Conservation (phyloP, 2,888 invertebrate genomes). For the Heliconius erato region DNA sequence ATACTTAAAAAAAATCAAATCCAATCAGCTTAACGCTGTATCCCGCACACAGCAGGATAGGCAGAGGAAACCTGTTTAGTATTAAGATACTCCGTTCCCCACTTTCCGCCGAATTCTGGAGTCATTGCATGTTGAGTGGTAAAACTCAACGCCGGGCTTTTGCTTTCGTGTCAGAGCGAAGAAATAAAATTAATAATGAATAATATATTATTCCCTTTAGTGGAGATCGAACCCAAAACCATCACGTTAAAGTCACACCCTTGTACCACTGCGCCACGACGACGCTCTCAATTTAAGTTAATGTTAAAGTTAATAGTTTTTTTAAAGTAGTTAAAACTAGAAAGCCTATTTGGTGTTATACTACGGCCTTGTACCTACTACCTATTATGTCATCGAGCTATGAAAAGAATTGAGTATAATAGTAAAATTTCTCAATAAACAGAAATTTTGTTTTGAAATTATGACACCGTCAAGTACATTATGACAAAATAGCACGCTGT, state of each 20-base stretch:
- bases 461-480: not conserved
- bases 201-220: not conserved
- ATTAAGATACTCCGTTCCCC: no score
- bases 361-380: slow-evolving; percentile 2
- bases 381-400: slow-evolving; percentile 23
- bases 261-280: not conserved
- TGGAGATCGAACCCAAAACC: not conserved
- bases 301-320: not conserved
- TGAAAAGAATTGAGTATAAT: slow-evolving; percentile 30
- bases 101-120: no score
- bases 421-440: slow-evolving; percentile 18
- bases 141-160: not conserved
- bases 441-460: slow-evolving; percentile 23
- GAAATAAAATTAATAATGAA: no score
- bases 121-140: not conserved
- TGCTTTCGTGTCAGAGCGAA: not conserved
- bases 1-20: not conserved
- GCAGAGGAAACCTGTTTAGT: no score
- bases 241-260: no score
- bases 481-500: not conserved
- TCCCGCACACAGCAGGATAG: no score
- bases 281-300: no score
- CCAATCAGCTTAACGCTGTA: no score
- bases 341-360: not conserved
- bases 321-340: not conserved